Percentiles rank a stretch among this genome's conserved stretches.
Conservation (phyloP, 1,140 invertebrate genomes). For the Zelostemma sp. region DNA sequence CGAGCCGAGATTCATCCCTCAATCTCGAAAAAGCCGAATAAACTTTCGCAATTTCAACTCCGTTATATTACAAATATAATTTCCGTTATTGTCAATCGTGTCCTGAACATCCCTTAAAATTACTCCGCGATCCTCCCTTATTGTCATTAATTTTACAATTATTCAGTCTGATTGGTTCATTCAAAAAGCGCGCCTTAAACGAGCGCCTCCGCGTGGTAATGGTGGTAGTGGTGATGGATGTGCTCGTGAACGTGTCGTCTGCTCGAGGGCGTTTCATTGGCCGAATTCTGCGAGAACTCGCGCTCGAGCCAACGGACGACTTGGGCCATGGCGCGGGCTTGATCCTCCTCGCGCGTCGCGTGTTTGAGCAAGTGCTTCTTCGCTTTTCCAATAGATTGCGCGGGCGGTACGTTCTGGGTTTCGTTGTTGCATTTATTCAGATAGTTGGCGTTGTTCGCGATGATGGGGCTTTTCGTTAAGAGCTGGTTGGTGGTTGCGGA, state of each 20-base stretch:
- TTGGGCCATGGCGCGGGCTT: slow-evolving; percentile 79
- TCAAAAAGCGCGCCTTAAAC: slow-evolving; percentile 49
- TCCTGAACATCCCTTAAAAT: no score
- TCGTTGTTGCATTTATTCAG: slow-evolving; percentile 56
- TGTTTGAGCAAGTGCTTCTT: slow-evolving; percentile 76
- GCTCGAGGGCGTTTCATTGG: slow-evolving; percentile 49
- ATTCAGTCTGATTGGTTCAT: no score
- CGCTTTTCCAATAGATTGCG: slow-evolving; percentile 49
- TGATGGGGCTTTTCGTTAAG: slow-evolving; percentile 40
- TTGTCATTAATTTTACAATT: no score
- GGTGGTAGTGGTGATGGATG: slow-evolving; percentile 87
- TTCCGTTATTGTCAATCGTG: no score
- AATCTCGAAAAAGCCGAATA: slow-evolving; percentile 15
- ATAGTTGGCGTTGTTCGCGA: slow-evolving; percentile 40
- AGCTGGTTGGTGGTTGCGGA: slow-evolving; percentile 23
- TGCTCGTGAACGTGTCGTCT: slow-evolving; percentile 82
- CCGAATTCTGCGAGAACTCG: slow-evolving; percentile 68
- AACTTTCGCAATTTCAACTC: slow-evolving; percentile 33
- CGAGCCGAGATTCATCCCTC: no score
- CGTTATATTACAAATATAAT: slow-evolving; percentile 29
- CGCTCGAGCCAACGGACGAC: slow-evolving; percentile 74
- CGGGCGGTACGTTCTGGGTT: slow-evolving; percentile 49
- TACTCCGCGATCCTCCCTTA: no score
- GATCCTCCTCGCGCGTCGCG: slow-evolving; percentile 77
- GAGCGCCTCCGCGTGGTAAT: slow-evolving; percentile 72